Evolutionary conservation across 2,888 invertebrate genomes (phyloP).

Genomic region (Volucella zonaria): DNA sequence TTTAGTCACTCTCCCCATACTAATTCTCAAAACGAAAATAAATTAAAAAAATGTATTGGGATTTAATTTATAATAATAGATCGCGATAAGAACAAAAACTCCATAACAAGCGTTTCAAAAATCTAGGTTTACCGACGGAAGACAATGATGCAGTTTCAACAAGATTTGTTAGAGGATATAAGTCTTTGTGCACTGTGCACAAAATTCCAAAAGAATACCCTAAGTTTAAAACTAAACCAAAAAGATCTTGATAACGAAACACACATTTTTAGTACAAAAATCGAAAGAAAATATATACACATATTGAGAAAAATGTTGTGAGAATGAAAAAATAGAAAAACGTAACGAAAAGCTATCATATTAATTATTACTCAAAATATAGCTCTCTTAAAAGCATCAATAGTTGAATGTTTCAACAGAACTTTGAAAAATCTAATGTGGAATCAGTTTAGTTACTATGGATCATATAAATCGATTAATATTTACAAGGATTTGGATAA

Average conservation of each 20-base stretch:
- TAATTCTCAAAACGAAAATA: not conserved
- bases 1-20: conserved; percentile 22
- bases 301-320: not conserved
- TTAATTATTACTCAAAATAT: conserved; percentile 28
- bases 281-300: too few relatives aligned
- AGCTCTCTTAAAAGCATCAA: conserved; percentile 24
- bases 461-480: conserved; percentile 5
- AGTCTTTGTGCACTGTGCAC: too few relatives aligned
- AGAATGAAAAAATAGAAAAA: conserved; percentile 54
- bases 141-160: too few relatives aligned
- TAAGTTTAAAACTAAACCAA: too few relatives aligned
- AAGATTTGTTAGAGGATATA: too few relatives aligned
- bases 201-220: too few relatives aligned
- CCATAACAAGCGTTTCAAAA: too few relatives aligned
- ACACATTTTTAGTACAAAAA: too few relatives aligned
- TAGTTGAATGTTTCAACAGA: conserved; percentile 31
- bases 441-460: conserved; percentile 24
- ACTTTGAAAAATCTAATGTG: conserved; percentile 21
- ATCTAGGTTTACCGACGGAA: too few relatives aligned
- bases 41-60: not conserved
- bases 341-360: conserved; percentile 10
- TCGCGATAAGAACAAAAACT: too few relatives aligned
- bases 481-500: not conserved
- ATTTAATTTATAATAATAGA: not conserved
- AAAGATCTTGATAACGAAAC: too few relatives aligned